Conservation (phyloP, 2,888 invertebrate species). For the Dryobotodes eremita region DNA sequence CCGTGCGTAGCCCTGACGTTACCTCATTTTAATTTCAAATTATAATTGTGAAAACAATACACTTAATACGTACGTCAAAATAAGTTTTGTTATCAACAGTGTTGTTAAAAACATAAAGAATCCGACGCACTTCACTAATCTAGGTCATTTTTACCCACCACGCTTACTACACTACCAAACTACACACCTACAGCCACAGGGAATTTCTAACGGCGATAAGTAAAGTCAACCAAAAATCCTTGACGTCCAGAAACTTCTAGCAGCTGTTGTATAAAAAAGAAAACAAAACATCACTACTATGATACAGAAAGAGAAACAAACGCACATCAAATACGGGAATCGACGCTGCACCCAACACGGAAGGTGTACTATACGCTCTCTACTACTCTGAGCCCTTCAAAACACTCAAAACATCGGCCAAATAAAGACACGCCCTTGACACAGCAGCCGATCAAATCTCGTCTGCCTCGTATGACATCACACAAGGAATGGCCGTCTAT, state of each 20-base stretch:
- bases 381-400: background rate
- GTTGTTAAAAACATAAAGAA: background rate
- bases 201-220: background rate
- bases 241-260: background rate
- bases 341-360: background rate
- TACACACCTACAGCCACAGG: background rate
- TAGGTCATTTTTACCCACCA: background rate
- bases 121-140: background rate
- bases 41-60: background rate
- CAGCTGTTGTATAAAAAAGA: background rate
- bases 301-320: background rate
- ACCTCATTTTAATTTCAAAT: slow-evolving; percentile 22
- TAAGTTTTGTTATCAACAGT: background rate
- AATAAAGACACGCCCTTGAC: slow-evolving; percentile 63
- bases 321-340: background rate
- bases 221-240: background rate
- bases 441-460: slow-evolving; percentile 54
- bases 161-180: background rate
- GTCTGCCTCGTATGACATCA: slow-evolving; percentile 63
- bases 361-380: background rate
- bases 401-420: slow-evolving; percentile 30
- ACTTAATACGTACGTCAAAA: background rate
- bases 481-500: slow-evolving; percentile 47
- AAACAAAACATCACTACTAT: background rate
- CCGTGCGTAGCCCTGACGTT: background rate